These are phyloP conservation scores for Macrotus californicus DNA, from an alignment of 2,113 vertebrate genomes.

Conservation along the genomic window DNA sequence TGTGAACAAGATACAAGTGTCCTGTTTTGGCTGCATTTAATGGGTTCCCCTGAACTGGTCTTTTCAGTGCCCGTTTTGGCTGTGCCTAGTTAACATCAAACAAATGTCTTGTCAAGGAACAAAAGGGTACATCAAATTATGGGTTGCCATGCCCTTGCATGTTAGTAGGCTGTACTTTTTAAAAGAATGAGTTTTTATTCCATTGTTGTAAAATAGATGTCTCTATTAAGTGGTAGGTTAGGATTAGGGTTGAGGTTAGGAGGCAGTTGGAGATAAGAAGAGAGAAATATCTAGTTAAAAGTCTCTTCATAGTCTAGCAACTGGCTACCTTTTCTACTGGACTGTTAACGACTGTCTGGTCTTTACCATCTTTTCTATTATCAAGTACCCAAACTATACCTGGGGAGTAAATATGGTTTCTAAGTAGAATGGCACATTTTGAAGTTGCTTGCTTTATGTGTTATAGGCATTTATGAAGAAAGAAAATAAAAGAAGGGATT, in stretches of 20 bases:
- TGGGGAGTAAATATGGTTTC: background rate
- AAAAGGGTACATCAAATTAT: background rate
- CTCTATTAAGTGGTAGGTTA: background rate
- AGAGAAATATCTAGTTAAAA: background rate
- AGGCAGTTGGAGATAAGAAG: background rate
- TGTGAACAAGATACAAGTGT: background rate
- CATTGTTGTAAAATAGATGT: background rate
- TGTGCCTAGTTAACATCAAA: background rate
- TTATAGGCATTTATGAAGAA: constrained; percentile 21
- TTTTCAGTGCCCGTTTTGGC: background rate
- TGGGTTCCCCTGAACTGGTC: background rate
- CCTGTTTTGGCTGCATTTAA: background rate
- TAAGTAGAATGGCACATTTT: background rate
- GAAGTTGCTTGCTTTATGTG: background rate
- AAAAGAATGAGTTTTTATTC: background rate
- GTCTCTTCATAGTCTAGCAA: background rate
- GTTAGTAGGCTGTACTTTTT: background rate
- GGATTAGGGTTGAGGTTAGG: background rate
- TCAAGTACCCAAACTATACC: background rate
- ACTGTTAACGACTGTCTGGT: background rate
- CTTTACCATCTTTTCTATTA: background rate
- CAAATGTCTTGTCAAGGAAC: background rate
- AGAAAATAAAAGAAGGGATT: constrained; percentile 13
- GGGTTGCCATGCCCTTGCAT: background rate
- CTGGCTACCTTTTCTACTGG: background rate